Percentiles rank a stretch among this genome's conserved stretches.
Evolutionary conservation across 1,140 invertebrate species (phyloP).

Genomic region (Solen grandis): DNA sequence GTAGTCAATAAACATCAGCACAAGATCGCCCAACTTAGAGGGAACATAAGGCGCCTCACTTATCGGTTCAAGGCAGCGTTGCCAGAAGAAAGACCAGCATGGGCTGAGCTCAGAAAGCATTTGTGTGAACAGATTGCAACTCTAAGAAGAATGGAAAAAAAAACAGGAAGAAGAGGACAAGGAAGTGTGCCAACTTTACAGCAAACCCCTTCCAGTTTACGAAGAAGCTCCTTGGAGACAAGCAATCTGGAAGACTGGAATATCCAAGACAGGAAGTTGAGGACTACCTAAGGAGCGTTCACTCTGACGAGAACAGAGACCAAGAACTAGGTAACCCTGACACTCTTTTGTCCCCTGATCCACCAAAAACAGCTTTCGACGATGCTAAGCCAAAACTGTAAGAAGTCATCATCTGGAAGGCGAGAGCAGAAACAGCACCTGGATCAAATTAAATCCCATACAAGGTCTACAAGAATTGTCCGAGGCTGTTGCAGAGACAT

Average conservation of each 20-base stretch:
- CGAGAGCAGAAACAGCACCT: conserved; percentile 1
- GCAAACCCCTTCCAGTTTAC: neutral
- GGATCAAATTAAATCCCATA: conserved; percentile 10
- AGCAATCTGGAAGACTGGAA: neutral
- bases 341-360: neutral
- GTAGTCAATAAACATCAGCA: neutral
- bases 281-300: too few species aligned
- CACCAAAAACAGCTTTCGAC: neutral
- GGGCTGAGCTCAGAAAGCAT: neutral
- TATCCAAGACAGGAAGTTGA: conserved; percentile 1
- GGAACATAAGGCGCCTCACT: neutral
- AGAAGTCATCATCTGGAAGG: conserved; percentile 21
- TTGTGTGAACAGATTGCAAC: neutral
- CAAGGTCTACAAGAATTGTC: conserved; percentile 22
- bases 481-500: neutral
- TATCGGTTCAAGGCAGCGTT: neutral
- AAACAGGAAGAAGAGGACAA: neutral
- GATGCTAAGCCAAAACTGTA: conserved; percentile 8
- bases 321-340: neutral
- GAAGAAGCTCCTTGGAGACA: neutral
- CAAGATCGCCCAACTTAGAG: neutral
- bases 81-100: conserved; percentile 6
- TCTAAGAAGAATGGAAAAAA: conserved; percentile 9
- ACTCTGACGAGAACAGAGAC: neutral
- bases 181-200: neutral